These are phyloP conservation scores for Ianthella basta DNA, from an alignment of 37 sponge, comb jelly and placozoan species.

Conservation along the genomic window DNA sequence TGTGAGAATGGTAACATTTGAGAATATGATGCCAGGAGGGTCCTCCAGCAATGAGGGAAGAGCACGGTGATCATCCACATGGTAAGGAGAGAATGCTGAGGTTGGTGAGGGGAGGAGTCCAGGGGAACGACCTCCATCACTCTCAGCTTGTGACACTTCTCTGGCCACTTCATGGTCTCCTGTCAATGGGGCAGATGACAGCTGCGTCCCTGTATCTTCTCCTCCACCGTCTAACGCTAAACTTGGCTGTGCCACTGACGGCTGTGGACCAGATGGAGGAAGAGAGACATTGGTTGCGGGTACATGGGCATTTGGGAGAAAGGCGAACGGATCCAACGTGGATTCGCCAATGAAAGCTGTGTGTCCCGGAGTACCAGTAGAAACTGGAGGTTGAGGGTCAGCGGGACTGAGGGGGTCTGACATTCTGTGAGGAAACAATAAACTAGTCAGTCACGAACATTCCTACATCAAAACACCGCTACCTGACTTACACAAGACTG, in stretches of 20 bases:
- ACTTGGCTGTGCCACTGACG: neutral
- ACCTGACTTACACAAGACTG: neutral
- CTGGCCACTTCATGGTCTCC: too few relatives aligned
- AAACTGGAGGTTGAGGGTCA: neutral
- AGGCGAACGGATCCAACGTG: neutral
- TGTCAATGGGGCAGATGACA: too few relatives aligned
- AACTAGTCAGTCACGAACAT: neutral
- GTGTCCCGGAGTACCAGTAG: neutral
- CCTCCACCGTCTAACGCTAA: too few relatives aligned
- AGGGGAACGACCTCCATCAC: neutral
- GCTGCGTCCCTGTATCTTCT: too few relatives aligned
- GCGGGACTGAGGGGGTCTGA: neutral
- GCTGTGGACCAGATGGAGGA: slow-evolving; percentile 1
- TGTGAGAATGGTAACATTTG: neutral
- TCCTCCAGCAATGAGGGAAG: slow-evolving; percentile 7
- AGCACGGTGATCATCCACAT: too few relatives aligned
- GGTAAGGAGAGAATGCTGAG: slow-evolving; percentile 16
- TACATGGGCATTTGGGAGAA: neutral
- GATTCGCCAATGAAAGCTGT: neutral
- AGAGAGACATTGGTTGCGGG: neutral
- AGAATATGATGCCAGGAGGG: neutral
- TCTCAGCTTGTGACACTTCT: too few relatives aligned
- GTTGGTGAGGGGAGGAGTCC: slow-evolving; percentile 26
- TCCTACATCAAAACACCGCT: neutral
- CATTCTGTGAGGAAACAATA: neutral